Base-by-base conservation (phyloP, 1,140 invertebrate genomes). In the Carcinoscorpius rotundicauda region DNA sequence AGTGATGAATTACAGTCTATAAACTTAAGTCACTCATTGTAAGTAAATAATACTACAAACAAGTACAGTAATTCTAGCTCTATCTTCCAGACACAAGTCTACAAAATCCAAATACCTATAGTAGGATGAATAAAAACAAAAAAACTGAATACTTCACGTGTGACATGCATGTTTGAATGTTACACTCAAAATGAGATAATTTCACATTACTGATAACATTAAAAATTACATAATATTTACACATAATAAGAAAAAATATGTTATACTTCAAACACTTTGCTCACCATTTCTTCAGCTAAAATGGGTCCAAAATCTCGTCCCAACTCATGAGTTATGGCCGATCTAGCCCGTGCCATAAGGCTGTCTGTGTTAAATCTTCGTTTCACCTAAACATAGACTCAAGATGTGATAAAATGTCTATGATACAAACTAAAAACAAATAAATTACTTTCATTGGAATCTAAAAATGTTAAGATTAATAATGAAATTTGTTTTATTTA, bases 221-320 rank as follows among this genome's bases (percentile, higher is more conserved):
- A 29, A 29, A 29, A 29, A 29, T 29, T 29, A 29, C 29, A 29
- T 29, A 29, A 29, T 29, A 29, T 29, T 29, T 29, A 29, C 29
- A 29, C 2, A 29, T 29, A 29, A 29, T 29, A 29, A 29, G 29
- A 29, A 29, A 29, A 55, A 6, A 8, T 55, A 6, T 6, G 6
- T 55, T 8, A 55, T 0, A 55, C 6, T 1, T n/a, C 53, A n/a
- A 8, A 8, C 53, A 6, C 6, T 6, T n/a, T 4, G 51, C 11
- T 57, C 62, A 66, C 68, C 68, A 69, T 69, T 66, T 66, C 64
- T n/a, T 69, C 68, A 49, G 64, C 62, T 52, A 69, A 58, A 11
- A 69, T 50, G 50, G 64, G 60, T 6, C 62, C 64, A 55, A 69
- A 69, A 58, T 69, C 68, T 65, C 68, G 59, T 6, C 66, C 68